phyloP scores from a whole-genome alignment of 2,888 invertebrate genomes.

The Parnassius glacialis region DNA sequence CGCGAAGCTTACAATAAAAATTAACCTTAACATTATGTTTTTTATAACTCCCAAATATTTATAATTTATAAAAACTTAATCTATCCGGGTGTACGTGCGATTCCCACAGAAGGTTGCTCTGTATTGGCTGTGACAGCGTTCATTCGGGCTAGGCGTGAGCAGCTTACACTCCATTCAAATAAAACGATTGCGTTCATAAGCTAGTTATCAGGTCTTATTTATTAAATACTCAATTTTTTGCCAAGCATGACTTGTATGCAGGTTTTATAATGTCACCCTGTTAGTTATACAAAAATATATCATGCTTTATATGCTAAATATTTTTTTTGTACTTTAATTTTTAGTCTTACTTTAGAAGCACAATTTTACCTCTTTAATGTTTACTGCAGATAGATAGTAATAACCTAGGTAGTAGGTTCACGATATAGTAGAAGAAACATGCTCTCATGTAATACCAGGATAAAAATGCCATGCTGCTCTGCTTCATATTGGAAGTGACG shows the following conservation, averaged over 20 bases:
- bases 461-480: too few species aligned
- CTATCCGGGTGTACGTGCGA: slow-evolving; percentile 60
- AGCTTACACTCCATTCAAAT: slow-evolving; percentile 27
- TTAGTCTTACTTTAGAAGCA: too few species aligned
- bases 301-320: background rate
- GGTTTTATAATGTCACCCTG: slow-evolving; percentile 3
- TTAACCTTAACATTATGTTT: slow-evolving; percentile 57
- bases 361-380: too few species aligned
- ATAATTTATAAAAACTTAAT: slow-evolving; percentile 38
- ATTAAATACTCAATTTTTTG: slow-evolving; percentile 17
- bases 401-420: too few species aligned
- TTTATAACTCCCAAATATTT: slow-evolving; percentile 11
- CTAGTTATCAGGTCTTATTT: slow-evolving; percentile 16
- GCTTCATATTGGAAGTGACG: too few species aligned
- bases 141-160: slow-evolving; percentile 47
- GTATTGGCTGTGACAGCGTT: slow-evolving; percentile 58
- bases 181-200: slow-evolving; percentile 27
- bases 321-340: too few species aligned
- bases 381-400: too few species aligned
- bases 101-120: slow-evolving; percentile 62
- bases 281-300: background rate
- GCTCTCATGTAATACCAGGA: too few species aligned
- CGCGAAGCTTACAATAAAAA: slow-evolving; percentile 52
- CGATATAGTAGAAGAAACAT: too few species aligned
- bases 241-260: slow-evolving; percentile 1